Conservation (phyloP, 2,888 invertebrate genomes). For the Stenchaetothrips biformis region DNA sequence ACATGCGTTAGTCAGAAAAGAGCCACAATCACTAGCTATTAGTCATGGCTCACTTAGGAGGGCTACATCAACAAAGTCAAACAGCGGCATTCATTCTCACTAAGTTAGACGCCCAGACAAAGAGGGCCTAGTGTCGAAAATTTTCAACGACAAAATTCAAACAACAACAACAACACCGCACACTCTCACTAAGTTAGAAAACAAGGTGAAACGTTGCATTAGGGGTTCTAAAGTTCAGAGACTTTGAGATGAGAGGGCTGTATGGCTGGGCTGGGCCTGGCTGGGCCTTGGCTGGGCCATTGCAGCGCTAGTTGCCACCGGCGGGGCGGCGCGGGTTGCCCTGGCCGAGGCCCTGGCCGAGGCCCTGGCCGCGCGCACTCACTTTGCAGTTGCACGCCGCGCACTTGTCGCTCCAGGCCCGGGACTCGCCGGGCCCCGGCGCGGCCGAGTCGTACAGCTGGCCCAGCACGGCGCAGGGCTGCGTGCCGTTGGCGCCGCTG, state of each 20-base stretch:
- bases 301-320: too few relatives aligned
- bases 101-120: background rate
- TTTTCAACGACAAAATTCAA: too few relatives aligned
- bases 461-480: slow-evolving; percentile 54
- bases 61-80: slow-evolving; percentile 27
- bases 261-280: too few relatives aligned
- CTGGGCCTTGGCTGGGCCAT: too few relatives aligned
- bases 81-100: background rate
- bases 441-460: slow-evolving; percentile 51
- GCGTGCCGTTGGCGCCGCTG: slow-evolving; percentile 48
- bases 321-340: too few relatives aligned
- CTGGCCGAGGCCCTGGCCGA: too few relatives aligned
- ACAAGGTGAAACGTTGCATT: too few relatives aligned
- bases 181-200: too few relatives aligned
- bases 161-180: too few relatives aligned
- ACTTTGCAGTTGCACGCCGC: slow-evolving; percentile 71
- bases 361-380: slow-evolving; percentile 43
- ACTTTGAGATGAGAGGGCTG: too few relatives aligned
- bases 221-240: too few relatives aligned
- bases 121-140: background rate
- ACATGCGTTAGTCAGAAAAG: slow-evolving; percentile 28
- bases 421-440: slow-evolving; percentile 43
- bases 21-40: slow-evolving; percentile 38
- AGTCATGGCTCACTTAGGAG: slow-evolving; percentile 40
- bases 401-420: slow-evolving; percentile 54